Evolutionary conservation across 2,888 invertebrate species (phyloP).

Genomic region (Phorcus lineatus): DNA sequence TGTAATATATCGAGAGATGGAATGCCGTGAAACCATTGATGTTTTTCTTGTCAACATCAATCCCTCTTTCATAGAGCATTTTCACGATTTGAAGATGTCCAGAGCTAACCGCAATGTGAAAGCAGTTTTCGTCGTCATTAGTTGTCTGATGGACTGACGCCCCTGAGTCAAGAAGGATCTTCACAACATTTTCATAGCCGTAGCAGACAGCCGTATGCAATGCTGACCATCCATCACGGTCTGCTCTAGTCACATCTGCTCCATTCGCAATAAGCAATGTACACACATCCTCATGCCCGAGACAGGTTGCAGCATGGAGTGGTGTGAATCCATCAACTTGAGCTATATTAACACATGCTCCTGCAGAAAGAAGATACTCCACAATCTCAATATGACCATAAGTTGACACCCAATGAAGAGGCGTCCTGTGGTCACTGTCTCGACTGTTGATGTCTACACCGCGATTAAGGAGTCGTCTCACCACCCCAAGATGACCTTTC

Average conservation of each 20-base stretch:
- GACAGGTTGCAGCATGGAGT: constrained; percentile 67
- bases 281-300: constrained; percentile 58
- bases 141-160: constrained; percentile 57
- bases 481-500: constrained; percentile 53
- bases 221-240: constrained; percentile 69
- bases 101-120: constrained; percentile 67
- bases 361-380: constrained; percentile 53
- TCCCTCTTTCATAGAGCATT: constrained; percentile 51
- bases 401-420: constrained; percentile 67
- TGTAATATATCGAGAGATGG: constrained; percentile 64
- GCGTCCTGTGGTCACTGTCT: constrained; percentile 64
- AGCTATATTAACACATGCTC: constrained; percentile 58
- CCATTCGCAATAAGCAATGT: constrained; percentile 55
- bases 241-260: constrained; percentile 58
- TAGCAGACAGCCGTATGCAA: constrained; percentile 69
- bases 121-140: constrained; percentile 59
- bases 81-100: constrained; percentile 55
- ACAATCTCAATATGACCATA: constrained; percentile 51
- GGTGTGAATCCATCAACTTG: constrained; percentile 70
- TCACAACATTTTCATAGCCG: constrained; percentile 59
- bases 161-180: constrained; percentile 54
- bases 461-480: constrained; percentile 52
- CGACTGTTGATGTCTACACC: constrained; percentile 60
- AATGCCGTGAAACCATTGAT: constrained; percentile 63
- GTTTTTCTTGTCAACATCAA: constrained; percentile 53